Percentiles rank a stretch among this genome's conserved stretches.
These are phyloP conservation scores for Ophioderma brevispina DNA, from an alignment of 35 echinoderm and acorn worm species.

Conservation along the genomic window DNA sequence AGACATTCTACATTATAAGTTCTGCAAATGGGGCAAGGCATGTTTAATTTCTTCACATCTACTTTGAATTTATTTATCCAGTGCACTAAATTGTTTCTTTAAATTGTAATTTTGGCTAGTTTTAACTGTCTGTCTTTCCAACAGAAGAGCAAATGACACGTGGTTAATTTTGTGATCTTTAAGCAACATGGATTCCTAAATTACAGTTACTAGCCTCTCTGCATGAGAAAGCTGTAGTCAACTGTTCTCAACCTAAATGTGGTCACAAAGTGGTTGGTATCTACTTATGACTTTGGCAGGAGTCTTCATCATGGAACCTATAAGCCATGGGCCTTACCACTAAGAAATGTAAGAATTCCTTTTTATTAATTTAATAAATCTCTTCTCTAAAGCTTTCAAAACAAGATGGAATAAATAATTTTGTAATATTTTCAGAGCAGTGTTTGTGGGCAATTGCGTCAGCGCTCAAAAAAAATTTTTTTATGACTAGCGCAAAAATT, in stretches of 20 bases:
- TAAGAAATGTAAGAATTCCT: constrained; percentile 1
- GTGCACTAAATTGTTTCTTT: not conserved
- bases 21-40: too few species aligned
- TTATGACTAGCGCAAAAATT: too few species aligned
- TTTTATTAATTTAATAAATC: too few species aligned
- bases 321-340: not conserved
- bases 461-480: too few species aligned
- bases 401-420: too few species aligned
- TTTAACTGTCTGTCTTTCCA: too few species aligned
- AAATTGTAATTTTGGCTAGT: not conserved
- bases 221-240: constrained; percentile 19
- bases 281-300: constrained; percentile 19
- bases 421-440: too few species aligned
- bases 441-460: too few species aligned
- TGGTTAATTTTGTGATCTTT: not conserved
- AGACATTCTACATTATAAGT: too few species aligned
- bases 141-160: constrained; percentile 48
- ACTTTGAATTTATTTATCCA: too few species aligned
- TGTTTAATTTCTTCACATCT: too few species aligned
- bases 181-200: not conserved
- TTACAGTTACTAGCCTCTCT: constrained; percentile 17
- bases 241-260: not conserved
- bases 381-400: too few species aligned
- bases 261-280: constrained; percentile 2
- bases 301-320: constrained; percentile 14